Base-by-base conservation (phyloP, 2,113 vertebrate species). In the Rynchops niger region DNA sequence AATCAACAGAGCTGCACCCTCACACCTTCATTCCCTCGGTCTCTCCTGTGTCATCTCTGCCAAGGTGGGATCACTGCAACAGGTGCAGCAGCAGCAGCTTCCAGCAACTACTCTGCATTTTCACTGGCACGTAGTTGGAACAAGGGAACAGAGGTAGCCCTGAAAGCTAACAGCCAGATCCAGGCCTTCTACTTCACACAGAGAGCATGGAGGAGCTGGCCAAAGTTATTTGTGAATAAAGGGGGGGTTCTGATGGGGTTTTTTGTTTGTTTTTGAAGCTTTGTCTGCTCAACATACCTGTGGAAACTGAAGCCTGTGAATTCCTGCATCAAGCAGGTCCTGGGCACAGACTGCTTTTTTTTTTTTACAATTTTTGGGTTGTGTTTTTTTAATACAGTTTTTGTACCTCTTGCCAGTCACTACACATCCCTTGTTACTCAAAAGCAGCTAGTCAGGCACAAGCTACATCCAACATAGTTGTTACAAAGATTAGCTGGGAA, bases 91-190 rank as follows among this genome's bases (percentile, higher is more conserved):
- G 83, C 82, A 73, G 59, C 50, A 32, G 22, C 56, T 25, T 38
- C 25, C 49, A 61, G 21, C 26, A 61, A 12, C 30, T 20, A 3
- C 22, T 34, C 38, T 9, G 38, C 26, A 7, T 22, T 53, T 38
- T 18, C 27, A 15, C 32, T 14, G 36, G 26, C 36, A 25, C 1
- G 0, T 7, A 17, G 26, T 0, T 11, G 6, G 40, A 29, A 27
- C 9, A 14, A 8, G 29, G 52, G n/a, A 26, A 11, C 4, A 21
- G 47, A 6, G 22, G 10, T 4, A 49, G n/a, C 43, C 43, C n/a
- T 42, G 61, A 40, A 49, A n/a, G 42, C 20, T 5, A 56, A 26
- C 2, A 1, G 34, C 22, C 29, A 40, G 49, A 63, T 63, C 65
- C 66, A 47, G 47, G 22, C 38, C 27, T 36, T 23, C 38, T 22